phyloP scores from a whole-genome alignment of 92 coral and sea anemone species.

The Zoanthus solanderi region DNA sequence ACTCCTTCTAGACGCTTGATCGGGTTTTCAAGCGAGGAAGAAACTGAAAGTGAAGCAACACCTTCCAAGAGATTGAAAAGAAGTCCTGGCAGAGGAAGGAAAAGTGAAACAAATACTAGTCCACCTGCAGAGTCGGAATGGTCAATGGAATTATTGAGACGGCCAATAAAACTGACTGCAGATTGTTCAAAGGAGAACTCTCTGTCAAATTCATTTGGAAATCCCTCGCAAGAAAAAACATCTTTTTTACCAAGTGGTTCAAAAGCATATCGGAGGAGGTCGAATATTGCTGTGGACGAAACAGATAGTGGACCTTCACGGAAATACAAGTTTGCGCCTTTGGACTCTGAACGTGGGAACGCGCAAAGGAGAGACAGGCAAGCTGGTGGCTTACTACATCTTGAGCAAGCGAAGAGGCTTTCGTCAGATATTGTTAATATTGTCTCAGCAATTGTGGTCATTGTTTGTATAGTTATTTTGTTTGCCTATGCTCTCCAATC shows the following conservation, averaged over 20 bases:
- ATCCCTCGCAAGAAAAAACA: constrained; percentile 9
- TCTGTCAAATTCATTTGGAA: constrained; percentile 29
- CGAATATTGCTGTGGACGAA: constrained; percentile 5
- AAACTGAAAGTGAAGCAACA: constrained; percentile 56
- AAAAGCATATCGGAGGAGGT: constrained; percentile 15
- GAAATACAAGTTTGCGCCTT: not conserved
- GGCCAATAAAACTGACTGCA: constrained; percentile 8
- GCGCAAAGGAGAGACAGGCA: not conserved
- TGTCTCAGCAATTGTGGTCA: constrained; percentile 1
- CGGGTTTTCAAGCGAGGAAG: constrained; percentile 99
- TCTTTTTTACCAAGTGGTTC: not conserved
- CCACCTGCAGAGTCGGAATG: not conserved
- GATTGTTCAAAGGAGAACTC: constrained; percentile 20
- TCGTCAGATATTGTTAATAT: constrained; percentile 16
- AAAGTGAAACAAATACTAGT: constrained; percentile 19
- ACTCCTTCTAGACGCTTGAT: constrained; percentile 84
- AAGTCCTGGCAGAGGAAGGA: constrained; percentile 58
- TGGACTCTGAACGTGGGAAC: not conserved
- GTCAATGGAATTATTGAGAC: constrained; percentile 13
- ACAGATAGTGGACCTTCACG: constrained; percentile 23
- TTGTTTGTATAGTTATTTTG: constrained; percentile 24
- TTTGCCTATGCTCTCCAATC: constrained; percentile 13
- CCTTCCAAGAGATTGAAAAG: constrained; percentile 49
- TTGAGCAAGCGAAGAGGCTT: not conserved
- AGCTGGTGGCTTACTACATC: constrained; percentile 3